A percentile compares a stretch with the other conserved stretches of the same genome.
Evolutionary conservation across 2,888 invertebrate species (phyloP).

Genomic region (Tortrix viridana): DNA sequence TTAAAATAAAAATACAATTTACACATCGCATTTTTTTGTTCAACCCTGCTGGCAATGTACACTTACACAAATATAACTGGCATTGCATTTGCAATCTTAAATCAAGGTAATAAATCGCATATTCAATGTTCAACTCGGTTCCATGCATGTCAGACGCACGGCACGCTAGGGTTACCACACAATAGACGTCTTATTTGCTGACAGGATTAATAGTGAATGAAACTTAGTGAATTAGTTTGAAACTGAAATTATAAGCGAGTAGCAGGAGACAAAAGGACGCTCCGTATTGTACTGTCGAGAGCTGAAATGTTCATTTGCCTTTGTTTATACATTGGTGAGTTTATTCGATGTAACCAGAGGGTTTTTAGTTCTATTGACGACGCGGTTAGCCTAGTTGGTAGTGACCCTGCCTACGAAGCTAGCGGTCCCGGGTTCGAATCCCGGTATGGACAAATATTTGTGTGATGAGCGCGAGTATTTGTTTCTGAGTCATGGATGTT

Average conservation of each 20-base stretch:
- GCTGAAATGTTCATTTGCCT: conserved; percentile 31
- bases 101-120: neutral
- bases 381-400: too few relatives aligned
- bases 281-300: conserved; percentile 25
- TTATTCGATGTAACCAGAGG: neutral
- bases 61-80: neutral
- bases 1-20: neutral
- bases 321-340: conserved; percentile 14
- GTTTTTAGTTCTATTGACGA: neutral
- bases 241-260: conserved; percentile 34
- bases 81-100: conserved; percentile 5
- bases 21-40: neutral
- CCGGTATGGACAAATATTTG: too few relatives aligned
- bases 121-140: neutral
- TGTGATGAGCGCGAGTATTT: too few relatives aligned
- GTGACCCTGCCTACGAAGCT: too few relatives aligned
- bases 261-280: conserved; percentile 28
- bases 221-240: conserved; percentile 37
- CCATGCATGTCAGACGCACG: conserved; percentile 33
- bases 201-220: conserved; percentile 38
- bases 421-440: too few relatives aligned
- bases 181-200: conserved; percentile 36
- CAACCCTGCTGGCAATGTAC: conserved; percentile 13
- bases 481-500: too few relatives aligned
- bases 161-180: conserved; percentile 26